phyloP scores from a whole-genome alignment of 2,797 vertebrate genomes.

The Urosaurus nigricauda region DNA sequence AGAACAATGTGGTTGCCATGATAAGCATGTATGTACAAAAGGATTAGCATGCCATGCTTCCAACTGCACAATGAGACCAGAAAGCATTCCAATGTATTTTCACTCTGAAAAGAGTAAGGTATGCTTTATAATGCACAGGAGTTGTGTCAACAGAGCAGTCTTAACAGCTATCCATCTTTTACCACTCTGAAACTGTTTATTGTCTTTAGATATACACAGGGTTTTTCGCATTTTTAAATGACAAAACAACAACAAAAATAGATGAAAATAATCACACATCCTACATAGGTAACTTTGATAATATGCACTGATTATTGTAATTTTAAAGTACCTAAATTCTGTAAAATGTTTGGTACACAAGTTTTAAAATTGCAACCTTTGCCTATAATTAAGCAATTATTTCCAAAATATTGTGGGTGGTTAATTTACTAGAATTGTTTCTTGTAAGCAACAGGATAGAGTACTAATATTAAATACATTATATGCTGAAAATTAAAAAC shows the following conservation, averaged over 20 bases:
- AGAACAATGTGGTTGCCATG: conserved; percentile 64
- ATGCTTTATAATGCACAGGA: conserved; percentile 73
- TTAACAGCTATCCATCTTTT: conserved; percentile 52
- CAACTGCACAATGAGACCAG: conserved; percentile 63
- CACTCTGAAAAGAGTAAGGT: conserved; percentile 26
- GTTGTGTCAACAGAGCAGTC: conserved; percentile 65
- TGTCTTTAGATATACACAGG: not conserved
- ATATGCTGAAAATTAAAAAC: too few species aligned
- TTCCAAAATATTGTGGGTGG: not conserved
- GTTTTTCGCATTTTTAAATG: conserved; percentile 13
- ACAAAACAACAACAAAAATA: not conserved
- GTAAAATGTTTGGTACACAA: not conserved
- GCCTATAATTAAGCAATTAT: not conserved
- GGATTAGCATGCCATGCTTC: conserved; percentile 65
- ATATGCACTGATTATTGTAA: not conserved
- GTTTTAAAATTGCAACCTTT: too few species aligned
- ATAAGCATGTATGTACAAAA: conserved; percentile 68
- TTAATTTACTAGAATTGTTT: not conserved
- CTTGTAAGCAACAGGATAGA: not conserved
- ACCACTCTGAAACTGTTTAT: conserved; percentile 20
- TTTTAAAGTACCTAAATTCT: conserved; percentile 2
- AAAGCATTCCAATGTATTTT: conserved; percentile 68
- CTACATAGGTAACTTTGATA: not conserved
- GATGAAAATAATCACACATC: not conserved
- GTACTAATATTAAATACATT: not conserved